Evolutionary conservation across 2,888 invertebrate genomes (phyloP).

Genomic region (Caenorhabditis japonica): DNA sequence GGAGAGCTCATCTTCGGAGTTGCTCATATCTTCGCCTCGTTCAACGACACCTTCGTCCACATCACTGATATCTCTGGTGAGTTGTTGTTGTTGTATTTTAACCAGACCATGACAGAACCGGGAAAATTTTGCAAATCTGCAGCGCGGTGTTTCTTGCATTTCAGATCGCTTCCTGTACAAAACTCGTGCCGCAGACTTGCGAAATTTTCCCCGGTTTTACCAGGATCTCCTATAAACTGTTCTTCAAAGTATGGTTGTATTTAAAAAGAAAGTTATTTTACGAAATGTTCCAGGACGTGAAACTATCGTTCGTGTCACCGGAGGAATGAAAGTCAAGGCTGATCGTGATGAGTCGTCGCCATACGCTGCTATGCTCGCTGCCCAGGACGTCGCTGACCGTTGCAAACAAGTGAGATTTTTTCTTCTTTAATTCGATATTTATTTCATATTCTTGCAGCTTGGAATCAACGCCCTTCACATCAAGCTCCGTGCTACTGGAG

Average conservation of each 20-base stretch:
- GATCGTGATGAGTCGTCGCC: slow-evolving; percentile 99
- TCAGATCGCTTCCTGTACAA: too few species aligned
- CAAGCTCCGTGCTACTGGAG: slow-evolving; percentile 97
- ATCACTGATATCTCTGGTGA: slow-evolving; percentile 97
- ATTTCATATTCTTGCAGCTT: slow-evolving; percentile 65
- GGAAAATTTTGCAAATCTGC: too few species aligned
- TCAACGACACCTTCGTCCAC: slow-evolving; percentile 99
- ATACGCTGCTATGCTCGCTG: slow-evolving; percentile 99
- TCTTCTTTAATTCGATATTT: neutral
- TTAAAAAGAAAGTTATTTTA: neutral
- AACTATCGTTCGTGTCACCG: slow-evolving; percentile 86
- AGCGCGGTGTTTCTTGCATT: too few species aligned
- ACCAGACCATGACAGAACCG: too few species aligned
- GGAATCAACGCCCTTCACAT: slow-evolving; percentile 98
- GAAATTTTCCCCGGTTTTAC: too few species aligned
- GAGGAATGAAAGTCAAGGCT: slow-evolving; percentile 97
- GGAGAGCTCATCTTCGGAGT: slow-evolving; percentile 99
- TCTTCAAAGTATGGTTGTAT: too few species aligned
- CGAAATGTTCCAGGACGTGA: slow-evolving; percentile 77
- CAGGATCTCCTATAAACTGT: too few species aligned
- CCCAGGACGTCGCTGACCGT: slow-evolving; percentile 99
- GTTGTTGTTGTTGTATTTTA: slow-evolving; percentile 76
- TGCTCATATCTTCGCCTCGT: slow-evolving; percentile 99
- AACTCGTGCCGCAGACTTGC: too few species aligned
- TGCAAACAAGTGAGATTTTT: slow-evolving; percentile 85